Evolutionary conservation across 2,113 vertebrate genomes (phyloP).

Genomic region (Embiotoca jacksoni): DNA sequence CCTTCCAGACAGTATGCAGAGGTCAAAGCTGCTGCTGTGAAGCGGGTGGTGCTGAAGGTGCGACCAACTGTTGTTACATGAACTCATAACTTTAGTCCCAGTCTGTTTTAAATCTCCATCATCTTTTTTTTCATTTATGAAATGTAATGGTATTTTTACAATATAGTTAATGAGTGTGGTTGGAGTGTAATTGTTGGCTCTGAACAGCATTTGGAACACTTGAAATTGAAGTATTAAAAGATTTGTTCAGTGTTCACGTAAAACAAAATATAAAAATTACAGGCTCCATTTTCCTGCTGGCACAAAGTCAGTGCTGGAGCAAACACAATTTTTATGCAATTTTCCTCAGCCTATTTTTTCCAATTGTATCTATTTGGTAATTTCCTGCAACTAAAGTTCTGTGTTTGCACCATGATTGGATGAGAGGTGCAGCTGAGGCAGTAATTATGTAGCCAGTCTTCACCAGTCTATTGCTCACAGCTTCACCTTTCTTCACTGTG

Average conservation of each 20-base stretch:
- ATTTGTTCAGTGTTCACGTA: too few species aligned
- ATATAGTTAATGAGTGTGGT: background rate
- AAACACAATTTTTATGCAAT: too few species aligned
- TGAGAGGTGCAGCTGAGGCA: background rate
- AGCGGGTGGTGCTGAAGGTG: slow-evolving; percentile 37
- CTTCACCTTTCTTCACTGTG: too few species aligned
- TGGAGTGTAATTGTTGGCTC: too few species aligned
- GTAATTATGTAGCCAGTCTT: background rate
- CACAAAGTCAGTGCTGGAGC: too few species aligned
- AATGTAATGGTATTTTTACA: background rate
- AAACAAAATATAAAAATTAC: too few species aligned
- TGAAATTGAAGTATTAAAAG: too few species aligned
- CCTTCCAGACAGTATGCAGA: slow-evolving; percentile 13
- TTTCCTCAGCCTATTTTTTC: too few species aligned
- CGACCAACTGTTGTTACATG: slow-evolving; percentile 1
- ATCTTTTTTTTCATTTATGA: background rate
- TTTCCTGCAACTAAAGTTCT: too few species aligned
- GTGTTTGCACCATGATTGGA: background rate
- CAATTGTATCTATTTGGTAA: too few species aligned
- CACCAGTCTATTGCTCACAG: too few species aligned
- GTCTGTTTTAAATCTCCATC: slow-evolving; percentile 4
- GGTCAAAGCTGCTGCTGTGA: slow-evolving; percentile 34
- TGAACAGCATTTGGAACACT: background rate
- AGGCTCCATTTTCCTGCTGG: too few species aligned
- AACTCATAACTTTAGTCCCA: slow-evolving; percentile 1